phyloP scores from a whole-genome alignment of 2,113 vertebrate species.

The Elachura formosa region DNA sequence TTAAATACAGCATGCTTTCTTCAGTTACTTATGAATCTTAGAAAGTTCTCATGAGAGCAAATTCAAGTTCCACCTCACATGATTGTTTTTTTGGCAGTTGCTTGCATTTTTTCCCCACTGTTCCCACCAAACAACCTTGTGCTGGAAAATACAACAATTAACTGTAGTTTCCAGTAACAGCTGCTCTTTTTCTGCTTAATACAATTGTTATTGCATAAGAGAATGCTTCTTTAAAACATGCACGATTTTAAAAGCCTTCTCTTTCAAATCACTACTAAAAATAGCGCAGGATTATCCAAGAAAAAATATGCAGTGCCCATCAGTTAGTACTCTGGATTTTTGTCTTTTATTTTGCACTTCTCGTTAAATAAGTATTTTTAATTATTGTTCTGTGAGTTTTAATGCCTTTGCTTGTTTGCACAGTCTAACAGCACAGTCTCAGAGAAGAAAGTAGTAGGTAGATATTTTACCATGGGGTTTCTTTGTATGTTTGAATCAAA shows the following conservation, averaged over 20 bases:
- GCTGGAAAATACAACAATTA: conserved; percentile 43
- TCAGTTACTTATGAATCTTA: neutral
- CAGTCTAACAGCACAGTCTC: neutral
- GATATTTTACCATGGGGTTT: neutral
- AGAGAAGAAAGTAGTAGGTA: neutral
- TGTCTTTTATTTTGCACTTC: neutral
- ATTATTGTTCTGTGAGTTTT: neutral
- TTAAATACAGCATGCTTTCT: neutral
- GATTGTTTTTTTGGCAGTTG: conserved; percentile 26
- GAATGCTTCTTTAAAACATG: neutral
- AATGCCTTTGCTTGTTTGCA: neutral
- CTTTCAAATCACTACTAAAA: neutral
- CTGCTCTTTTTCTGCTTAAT: neutral
- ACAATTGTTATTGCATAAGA: neutral
- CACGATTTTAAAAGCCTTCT: neutral
- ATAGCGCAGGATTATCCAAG: neutral
- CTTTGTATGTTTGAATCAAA: neutral
- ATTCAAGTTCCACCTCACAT: conserved; percentile 34
- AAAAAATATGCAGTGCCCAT: neutral
- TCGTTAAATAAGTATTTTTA: neutral
- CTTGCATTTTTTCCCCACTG: neutral
- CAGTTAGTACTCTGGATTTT: neutral
- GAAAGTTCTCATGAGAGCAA: conserved; percentile 44
- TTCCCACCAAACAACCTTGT: conserved; percentile 39
- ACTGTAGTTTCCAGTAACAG: conserved; percentile 35